A percentile compares a stretch with the other conserved stretches of the same genome.
phyloP scores from a whole-genome alignment of 2,113 vertebrate species.

The Zapornia atra region DNA sequence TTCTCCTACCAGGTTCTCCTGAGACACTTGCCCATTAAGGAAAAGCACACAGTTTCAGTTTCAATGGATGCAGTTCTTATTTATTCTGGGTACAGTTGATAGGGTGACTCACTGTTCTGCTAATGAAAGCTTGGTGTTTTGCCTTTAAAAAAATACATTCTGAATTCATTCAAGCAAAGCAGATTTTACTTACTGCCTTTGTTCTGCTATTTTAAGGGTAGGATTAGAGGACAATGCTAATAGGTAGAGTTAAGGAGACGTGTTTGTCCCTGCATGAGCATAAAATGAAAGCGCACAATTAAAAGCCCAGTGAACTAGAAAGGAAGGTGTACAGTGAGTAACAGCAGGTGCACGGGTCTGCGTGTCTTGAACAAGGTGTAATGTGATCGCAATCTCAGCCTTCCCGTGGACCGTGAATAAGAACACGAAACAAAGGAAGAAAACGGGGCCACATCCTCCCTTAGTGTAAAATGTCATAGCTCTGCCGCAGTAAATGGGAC shows the following conservation, averaged over 20 bases:
- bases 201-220: conserved; percentile 33
- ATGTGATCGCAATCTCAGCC: not conserved
- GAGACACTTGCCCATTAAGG: conserved; percentile 56
- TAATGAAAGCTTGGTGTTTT: conserved; percentile 56
- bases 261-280: not conserved
- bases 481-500: not conserved
- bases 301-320: not conserved
- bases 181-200: conserved; percentile 42
- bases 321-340: not conserved
- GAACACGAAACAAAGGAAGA: not conserved
- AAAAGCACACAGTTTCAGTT: conserved; percentile 55
- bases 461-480: not conserved
- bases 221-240: conserved; percentile 30
- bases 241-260: conserved; percentile 10
- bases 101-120: conserved; percentile 66
- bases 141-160: conserved; percentile 52
- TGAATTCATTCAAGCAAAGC: conserved; percentile 34
- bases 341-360: not conserved
- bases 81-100: conserved; percentile 66
- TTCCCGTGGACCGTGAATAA: not conserved
- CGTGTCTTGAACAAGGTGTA: not conserved
- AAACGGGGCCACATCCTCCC: not conserved
- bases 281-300: conserved; percentile 45
- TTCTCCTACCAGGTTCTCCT: conserved; percentile 42
- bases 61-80: conserved; percentile 61